These are phyloP conservation scores for Coluber constrictor DNA, from an alignment of 2,797 vertebrate species.

Conservation along the genomic window DNA sequence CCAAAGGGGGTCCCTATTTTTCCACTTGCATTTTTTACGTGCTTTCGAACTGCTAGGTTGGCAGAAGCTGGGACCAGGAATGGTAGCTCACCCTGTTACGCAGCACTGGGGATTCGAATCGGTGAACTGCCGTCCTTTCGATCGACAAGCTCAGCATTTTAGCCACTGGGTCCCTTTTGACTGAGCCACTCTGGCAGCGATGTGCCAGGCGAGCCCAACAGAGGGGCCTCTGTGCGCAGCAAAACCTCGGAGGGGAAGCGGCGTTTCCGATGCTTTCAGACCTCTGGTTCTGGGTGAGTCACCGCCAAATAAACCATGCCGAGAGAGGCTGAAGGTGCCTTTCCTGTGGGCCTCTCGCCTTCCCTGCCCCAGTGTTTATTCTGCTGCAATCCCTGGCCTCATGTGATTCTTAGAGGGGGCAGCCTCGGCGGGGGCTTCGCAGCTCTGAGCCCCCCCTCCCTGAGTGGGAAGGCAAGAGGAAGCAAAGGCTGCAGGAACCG, in stretches of 20 bases:
- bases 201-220: background rate
- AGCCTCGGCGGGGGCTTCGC: background rate
- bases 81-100: too few species aligned
- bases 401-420: background rate
- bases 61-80: too few species aligned
- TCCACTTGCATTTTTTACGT: too few species aligned
- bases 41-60: too few species aligned
- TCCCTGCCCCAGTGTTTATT: constrained; percentile 4
- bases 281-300: constrained; percentile 72
- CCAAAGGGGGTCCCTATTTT: too few species aligned
- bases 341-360: constrained; percentile 71
- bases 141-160: too few species aligned
- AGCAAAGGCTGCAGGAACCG: background rate
- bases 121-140: too few species aligned
- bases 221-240: constrained; percentile 2
- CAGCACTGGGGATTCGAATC: too few species aligned
- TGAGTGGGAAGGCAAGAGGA: background rate
- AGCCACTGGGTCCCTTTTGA: too few species aligned
- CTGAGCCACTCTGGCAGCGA: too few species aligned
- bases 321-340: constrained; percentile 69
- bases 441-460: too few species aligned
- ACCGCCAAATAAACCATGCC: constrained; percentile 68
- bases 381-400: background rate
- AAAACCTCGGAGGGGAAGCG: background rate
- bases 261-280: constrained; percentile 38